These are phyloP conservation scores for Reinhardtius hippoglossoides DNA, from an alignment of 2,113 vertebrate species.

Conservation along the genomic window DNA sequence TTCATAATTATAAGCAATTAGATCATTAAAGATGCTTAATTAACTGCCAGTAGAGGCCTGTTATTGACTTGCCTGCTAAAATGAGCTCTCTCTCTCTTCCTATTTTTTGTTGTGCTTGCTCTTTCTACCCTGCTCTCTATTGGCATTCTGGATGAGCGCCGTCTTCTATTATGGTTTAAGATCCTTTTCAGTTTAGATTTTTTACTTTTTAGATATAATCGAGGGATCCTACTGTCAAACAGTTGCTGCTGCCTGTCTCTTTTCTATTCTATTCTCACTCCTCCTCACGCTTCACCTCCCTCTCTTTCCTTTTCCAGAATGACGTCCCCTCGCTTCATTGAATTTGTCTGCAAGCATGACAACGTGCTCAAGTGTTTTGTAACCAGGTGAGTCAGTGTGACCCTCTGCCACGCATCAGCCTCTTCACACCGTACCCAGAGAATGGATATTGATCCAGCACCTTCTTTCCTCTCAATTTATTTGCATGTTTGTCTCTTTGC, in stretches of 20 bases:
- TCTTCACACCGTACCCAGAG: not conserved
- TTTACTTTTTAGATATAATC: constrained; percentile 32
- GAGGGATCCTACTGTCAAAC: constrained; percentile 8
- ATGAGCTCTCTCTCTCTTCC: constrained; percentile 6
- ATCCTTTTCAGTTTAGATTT: not conserved
- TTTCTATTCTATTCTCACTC: not conserved
- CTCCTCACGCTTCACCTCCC: not conserved
- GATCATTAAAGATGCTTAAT: constrained; percentile 60
- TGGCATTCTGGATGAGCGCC: constrained; percentile 24
- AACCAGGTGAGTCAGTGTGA: constrained; percentile 86
- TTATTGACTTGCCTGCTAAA: constrained; percentile 7
- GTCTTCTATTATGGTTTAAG: not conserved
- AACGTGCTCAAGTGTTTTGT: constrained; percentile 99
- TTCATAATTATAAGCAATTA: constrained; percentile 60
- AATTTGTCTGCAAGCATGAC: constrained; percentile 98
- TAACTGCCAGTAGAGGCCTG: constrained; percentile 37
- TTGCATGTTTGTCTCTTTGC: not conserved
- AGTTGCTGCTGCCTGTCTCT: not conserved
- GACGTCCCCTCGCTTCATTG: constrained; percentile 97
- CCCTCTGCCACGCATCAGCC: constrained; percentile 11
- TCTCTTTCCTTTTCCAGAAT: constrained; percentile 82
- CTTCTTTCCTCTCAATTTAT: constrained; percentile 12
- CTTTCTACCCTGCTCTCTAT: constrained; percentile 2
- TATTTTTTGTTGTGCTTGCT: not conserved
- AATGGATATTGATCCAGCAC: constrained; percentile 14